Evolutionary conservation across 2,797 vertebrate species (phyloP), one percentile per base, ranked within the genome.

Genomic region (Podarcis siculus): DNA sequence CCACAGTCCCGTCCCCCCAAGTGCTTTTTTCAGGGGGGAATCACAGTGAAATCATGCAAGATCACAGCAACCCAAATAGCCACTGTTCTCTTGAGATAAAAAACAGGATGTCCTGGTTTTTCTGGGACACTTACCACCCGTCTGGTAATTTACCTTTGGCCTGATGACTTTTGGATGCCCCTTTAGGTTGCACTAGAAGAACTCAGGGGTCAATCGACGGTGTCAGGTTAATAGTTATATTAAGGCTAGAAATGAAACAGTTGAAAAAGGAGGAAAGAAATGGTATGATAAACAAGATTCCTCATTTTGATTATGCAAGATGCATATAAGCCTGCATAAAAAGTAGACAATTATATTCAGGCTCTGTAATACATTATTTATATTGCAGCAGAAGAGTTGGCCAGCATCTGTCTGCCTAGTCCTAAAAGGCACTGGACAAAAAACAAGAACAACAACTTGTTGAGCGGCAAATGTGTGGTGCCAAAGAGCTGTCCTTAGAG

Each of bases 321-420:
- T 87, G 32, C 3, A 85, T 35, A 21, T 89, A 79, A 76, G 88
- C 77, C 80, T 25, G 58, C 75, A 81, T 71, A 0, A 72, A 89
- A 27, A 83, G 42, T 85, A 79, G 23, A 64, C 45, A 58, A 78
- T 9, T 5, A n/a, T 91, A 77, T 69, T 64, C 39, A 42, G 27
- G 19, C 15, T n/a, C 13, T 73, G 77, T 79, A 39, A 72, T 37
- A 45, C 45, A 61, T 82, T 86, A 83, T 61, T 83, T 78, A 72
- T n/a, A 32, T 78, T 64, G 37, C 81, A 79, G 27, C 45, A 78
- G 15, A 71, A 72, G 61, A 23, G 37, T 58, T 76, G 75, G 58
- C 76, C 21, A 71, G 66, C 30, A 21, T 77, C 32, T 69, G 25
- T 30, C 64, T 77, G 58, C 21, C 19, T n/a, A 13, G 64, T 71